Evolutionary conservation across 2,797 vertebrate species (phyloP).

Genomic region (Borostomias antarcticus): DNA sequence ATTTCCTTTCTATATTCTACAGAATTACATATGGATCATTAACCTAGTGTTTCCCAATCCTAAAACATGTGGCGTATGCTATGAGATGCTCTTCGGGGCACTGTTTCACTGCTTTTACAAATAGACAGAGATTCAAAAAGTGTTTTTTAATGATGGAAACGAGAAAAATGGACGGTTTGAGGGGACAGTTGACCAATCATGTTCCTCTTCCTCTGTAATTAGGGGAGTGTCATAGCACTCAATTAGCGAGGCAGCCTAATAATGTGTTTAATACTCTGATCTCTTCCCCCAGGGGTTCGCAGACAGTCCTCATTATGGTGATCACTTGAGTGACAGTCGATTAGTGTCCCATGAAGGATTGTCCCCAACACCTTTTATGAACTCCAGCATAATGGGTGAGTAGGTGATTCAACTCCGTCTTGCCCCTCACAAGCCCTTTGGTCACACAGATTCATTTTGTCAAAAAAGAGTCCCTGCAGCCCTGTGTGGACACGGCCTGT

Average conservation of each 20-base stretch:
- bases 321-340: slow-evolving; percentile 99
- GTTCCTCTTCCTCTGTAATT: slow-evolving; percentile 78
- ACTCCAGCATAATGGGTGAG: slow-evolving; percentile 98
- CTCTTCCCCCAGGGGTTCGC: slow-evolving; percentile 91
- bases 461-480: slow-evolving; percentile 39
- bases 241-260: slow-evolving; percentile 83
- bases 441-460: slow-evolving; percentile 66
- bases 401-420: slow-evolving; percentile 82
- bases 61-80: slow-evolving; percentile 17
- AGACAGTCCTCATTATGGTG: slow-evolving; percentile 97
- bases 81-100: slow-evolving; percentile 9
- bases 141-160: slow-evolving; percentile 25
- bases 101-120: slow-evolving; percentile 33
- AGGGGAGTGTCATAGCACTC: slow-evolving; percentile 81
- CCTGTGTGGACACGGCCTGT: slow-evolving; percentile 63
- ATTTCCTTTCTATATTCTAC: not conserved
- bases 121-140: slow-evolving; percentile 32
- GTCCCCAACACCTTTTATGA: slow-evolving; percentile 98
- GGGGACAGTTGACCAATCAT: slow-evolving; percentile 71
- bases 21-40: slow-evolving; percentile 16
- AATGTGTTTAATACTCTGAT: slow-evolving; percentile 90
- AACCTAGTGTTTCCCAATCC: slow-evolving; percentile 26
- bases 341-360: slow-evolving; percentile 98
- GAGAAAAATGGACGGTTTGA: slow-evolving; percentile 55
- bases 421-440: slow-evolving; percentile 75